Evolutionary conservation across 2,888 invertebrate genomes (phyloP), one percentile per base, ranked within the genome.

Genomic region (Nymphalis urticae): DNA sequence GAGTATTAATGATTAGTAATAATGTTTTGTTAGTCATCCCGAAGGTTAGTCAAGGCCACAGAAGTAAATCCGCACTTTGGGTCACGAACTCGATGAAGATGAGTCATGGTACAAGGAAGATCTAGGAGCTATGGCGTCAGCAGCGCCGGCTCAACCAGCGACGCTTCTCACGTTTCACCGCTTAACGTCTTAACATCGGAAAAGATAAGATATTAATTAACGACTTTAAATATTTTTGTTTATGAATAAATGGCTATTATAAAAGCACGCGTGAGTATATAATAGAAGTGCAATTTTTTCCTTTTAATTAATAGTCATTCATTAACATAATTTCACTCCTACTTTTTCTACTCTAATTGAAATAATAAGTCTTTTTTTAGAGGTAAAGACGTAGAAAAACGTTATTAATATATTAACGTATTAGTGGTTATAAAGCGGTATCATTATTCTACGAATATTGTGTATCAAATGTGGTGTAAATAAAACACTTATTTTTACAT

Each of bases 31-130:
- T 82, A 83, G 79, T 85, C 80, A 82, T 79, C 78, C 73, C 76
- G 81, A 83, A 85, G 85, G 84, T 78, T 83, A 82, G 80, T 78
- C 76, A 82, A 82, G 82, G 82, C 80, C 83, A 79, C 80, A 80
- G 84, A 87, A 85, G 84, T 83, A 86, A 90, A 88, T 86, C 84
- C 82, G 82, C 82, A 73, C 82, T 79, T 75, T 85, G 80, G 90
- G 89, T 91, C 91, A 91, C 90, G 91, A 91, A 77, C 85, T 80
- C 72, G 79, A 63, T 73, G 75, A 66, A 70, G 79, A 82, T 92
- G 91, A 92, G 82, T 92, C 92, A 92, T 78, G 74, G 62, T 82
- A 86, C 82, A 81, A 90, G 90, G 91, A 91, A 90, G 90, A 89
- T 87, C 85, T 83, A 80, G 86, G 83, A 82, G 81, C 79, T 78